A percentile compares a stretch with the other conserved stretches of the same genome.
Evolutionary conservation across 2,797 vertebrate species (phyloP).

Genomic region (Syncerus caffer): DNA sequence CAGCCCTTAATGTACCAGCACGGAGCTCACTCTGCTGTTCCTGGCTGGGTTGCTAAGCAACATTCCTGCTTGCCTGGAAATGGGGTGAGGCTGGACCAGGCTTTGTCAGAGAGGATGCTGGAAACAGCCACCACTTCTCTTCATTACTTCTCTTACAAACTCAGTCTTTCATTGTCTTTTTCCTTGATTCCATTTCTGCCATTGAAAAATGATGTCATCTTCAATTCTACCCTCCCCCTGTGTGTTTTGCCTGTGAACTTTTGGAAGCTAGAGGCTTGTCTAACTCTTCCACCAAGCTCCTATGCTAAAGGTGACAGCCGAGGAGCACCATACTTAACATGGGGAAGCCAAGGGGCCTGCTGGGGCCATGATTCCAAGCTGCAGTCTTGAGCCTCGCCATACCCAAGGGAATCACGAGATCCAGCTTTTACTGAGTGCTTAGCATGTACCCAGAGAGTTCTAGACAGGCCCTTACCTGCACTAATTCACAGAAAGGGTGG

Average conservation of each 20-base stretch:
- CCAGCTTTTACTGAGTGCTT: background rate
- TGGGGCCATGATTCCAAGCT: background rate
- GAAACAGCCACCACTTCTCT: background rate
- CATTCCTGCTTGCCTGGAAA: background rate
- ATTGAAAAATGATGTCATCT: background rate
- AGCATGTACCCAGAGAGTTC: background rate
- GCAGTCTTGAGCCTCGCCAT: background rate
- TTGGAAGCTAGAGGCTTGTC: background rate
- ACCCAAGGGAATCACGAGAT: background rate
- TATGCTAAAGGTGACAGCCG: background rate
- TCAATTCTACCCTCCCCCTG: background rate
- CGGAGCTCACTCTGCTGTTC: background rate
- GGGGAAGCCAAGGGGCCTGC: background rate
- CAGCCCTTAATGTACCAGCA: fast-evolving
- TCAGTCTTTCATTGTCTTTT: background rate
- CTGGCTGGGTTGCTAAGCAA: constrained; percentile 52
- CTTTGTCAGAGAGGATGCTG: background rate
- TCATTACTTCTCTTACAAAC: background rate
- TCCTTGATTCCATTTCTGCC: background rate
- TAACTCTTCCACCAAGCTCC: background rate
- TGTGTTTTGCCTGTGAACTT: background rate
- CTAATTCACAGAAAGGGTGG: background rate
- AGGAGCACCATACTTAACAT: background rate
- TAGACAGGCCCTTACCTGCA: background rate
- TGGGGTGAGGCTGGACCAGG: background rate